Percentiles rank a stretch among this genome's conserved stretches.
Conservation (phyloP, 2,888 invertebrate species). For the Trichacis sp. region DNA sequence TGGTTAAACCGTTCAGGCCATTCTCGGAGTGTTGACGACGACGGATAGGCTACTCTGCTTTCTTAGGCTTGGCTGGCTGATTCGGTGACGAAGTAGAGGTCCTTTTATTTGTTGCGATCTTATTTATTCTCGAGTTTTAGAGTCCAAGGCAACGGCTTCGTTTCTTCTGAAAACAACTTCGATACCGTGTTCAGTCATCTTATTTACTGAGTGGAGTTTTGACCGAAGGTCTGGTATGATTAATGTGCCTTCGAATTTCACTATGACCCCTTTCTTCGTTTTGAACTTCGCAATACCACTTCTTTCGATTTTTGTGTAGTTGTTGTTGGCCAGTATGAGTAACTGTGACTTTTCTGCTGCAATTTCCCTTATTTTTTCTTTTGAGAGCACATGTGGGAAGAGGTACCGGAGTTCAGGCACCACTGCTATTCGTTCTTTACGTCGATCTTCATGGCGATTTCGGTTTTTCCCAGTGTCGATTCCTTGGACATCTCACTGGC, state of each 20-base stretch:
- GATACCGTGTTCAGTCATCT: conserved; percentile 6
- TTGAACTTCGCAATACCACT: background rate
- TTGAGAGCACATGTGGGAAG: conserved; percentile 1
- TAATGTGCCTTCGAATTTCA: conserved; percentile 1
- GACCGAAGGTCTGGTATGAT: background rate
- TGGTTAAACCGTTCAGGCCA: conserved; percentile 29
- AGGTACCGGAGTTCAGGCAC: conserved; percentile 8
- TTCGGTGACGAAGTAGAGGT: conserved; percentile 8
- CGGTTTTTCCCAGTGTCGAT: background rate
- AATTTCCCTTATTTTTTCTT: background rate
- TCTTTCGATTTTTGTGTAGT: conserved; percentile 4
- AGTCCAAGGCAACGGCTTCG: background rate
- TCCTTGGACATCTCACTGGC: background rate
- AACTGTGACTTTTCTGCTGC: background rate
- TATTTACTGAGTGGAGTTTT: conserved; percentile 10
- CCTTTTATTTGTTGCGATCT: background rate
- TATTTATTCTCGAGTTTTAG: background rate
- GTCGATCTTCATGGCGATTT: conserved; percentile 2
- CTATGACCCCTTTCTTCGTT: background rate
- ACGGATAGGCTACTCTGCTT: conserved; percentile 3
- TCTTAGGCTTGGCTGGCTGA: background rate
- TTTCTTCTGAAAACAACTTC: background rate
- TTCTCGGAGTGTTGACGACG: background rate
- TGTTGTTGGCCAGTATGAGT: background rate
- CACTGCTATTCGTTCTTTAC: conserved; percentile 3